Conservation (phyloP, 2,113 vertebrate species). For the Ailuropoda melanoleuca region DNA sequence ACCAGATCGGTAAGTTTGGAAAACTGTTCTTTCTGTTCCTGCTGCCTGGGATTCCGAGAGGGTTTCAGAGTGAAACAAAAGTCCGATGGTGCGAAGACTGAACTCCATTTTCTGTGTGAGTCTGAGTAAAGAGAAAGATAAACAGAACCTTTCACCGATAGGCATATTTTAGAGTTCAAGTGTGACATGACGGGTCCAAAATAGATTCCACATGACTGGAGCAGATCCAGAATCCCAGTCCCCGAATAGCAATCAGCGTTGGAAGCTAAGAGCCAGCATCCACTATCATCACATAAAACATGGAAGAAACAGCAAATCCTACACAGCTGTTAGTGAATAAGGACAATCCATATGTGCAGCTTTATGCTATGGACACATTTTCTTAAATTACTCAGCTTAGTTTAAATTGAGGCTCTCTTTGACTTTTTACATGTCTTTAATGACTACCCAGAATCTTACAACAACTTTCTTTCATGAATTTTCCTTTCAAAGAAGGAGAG, state of each 20-base stretch:
- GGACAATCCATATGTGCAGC: constrained; percentile 27
- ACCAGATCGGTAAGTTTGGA: neutral
- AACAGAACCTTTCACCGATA: constrained; percentile 79
- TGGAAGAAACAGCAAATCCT: constrained; percentile 74
- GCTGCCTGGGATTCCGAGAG: neutral
- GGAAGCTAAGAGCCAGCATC: constrained; percentile 68
- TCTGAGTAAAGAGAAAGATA: constrained; percentile 71
- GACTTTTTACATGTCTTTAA: constrained; percentile 58
- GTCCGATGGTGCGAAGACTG: neutral
- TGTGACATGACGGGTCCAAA: constrained; percentile 80
- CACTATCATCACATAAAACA: constrained; percentile 75
- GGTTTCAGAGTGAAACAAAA: constrained; percentile 9
- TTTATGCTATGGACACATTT: constrained; percentile 61
- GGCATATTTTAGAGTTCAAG: constrained; percentile 81
- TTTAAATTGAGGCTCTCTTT: constrained; percentile 68
- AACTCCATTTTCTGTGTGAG: constrained; percentile 73
- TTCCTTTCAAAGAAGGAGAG: constrained; percentile 55
- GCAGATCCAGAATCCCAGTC: constrained; percentile 72
- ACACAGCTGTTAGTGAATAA: constrained; percentile 71
- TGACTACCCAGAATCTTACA: constrained; percentile 63
- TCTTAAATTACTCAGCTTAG: constrained; percentile 73
- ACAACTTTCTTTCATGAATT: constrained; percentile 63
- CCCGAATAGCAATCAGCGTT: constrained; percentile 78
- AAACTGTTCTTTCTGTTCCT: neutral
- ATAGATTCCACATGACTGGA: constrained; percentile 84